Conservation (phyloP, 1,140 invertebrate species). For the Trichoplusia ni region DNA sequence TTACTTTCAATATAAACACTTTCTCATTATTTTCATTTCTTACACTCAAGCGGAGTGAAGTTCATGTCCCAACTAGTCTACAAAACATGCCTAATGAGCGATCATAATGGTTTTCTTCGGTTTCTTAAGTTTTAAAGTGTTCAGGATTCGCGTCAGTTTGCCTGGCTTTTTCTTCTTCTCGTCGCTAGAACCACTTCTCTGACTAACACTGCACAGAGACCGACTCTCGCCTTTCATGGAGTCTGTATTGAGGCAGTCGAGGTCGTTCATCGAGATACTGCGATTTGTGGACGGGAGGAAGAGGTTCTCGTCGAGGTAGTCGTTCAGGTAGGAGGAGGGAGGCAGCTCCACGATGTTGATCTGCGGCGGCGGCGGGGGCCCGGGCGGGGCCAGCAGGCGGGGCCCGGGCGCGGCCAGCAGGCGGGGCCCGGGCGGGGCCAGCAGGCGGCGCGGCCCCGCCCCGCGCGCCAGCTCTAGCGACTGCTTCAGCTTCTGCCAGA, state of each 20-base stretch:
- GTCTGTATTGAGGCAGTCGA: conserved; percentile 19
- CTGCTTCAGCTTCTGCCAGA: conserved; percentile 58
- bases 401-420: not conserved
- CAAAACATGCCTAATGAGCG: not conserved
- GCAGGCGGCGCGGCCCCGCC: not conserved
- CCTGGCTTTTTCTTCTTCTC: conserved; percentile 50
- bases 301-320: conserved; percentile 21
- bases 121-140: not conserved
- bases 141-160: not conserved
- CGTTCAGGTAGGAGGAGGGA: conserved; percentile 21
- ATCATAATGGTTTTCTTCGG: conserved; percentile 5
- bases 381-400: not conserved
- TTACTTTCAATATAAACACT: too few species aligned
- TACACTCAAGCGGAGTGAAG: too few species aligned
- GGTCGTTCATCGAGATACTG: conserved; percentile 37
- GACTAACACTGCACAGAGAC: conserved; percentile 42
- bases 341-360: conserved; percentile 45
- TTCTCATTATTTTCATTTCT: too few species aligned
- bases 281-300: conserved; percentile 33
- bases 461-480: conserved; percentile 38
- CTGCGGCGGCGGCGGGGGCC: conserved; percentile 25
- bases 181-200: conserved; percentile 19
- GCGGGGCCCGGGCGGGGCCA: not conserved
- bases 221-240: conserved; percentile 38
- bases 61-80: too few species aligned